Base-by-base conservation (phyloP, 2,888 invertebrate genomes). In the Carpatolechia fugitivella region DNA sequence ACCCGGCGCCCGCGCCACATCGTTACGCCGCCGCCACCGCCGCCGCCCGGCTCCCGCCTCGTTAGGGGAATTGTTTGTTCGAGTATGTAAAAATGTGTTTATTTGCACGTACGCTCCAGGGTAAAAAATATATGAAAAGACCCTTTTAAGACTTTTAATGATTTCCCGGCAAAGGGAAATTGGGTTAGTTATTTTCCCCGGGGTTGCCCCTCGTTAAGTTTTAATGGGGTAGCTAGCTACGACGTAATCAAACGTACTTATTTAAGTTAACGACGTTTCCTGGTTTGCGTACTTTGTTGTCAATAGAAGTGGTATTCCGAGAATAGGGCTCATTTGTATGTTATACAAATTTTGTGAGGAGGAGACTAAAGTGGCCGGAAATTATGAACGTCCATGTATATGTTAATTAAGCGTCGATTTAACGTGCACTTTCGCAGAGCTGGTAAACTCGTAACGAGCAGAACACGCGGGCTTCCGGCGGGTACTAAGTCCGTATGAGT, bases 91-190 rank as follows among this genome's bases (percentile, higher is more conserved):
- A 89, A 89, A 89, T 89, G 89, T 89, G 89, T 89, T 89, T 90
- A 89, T 90, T 90, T 90, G 87, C 89, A 88, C 89, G 88, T 89
- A 86, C 87, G 89, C 88, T 82, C 75, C 80, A 67, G 86, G 86
- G 82, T 82, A 85, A 86, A 89, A 86, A 88, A 85, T 82, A 80
- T 89, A 85, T 89, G 89, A 88, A 90, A 89, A 87, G 89, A 88
- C 86, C 89, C 88, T 89, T 90, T 89, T 88, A 88, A 89, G 89
- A 90, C 89, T 88, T 90, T 90, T 89, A 89, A 90, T 90, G 89
- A 90, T 90, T 89, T 89, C 87, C 89, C 87, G 86, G 87, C 85
- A 89, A 90, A 90, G 86, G 89, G 85, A 90, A 89, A 90, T 90
- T 90, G 90, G 90, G 89, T 90, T 90, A 90, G 90, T 89, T 90